Conservation (phyloP, 2,888 invertebrate genomes). For the Loripinus fragilis region DNA sequence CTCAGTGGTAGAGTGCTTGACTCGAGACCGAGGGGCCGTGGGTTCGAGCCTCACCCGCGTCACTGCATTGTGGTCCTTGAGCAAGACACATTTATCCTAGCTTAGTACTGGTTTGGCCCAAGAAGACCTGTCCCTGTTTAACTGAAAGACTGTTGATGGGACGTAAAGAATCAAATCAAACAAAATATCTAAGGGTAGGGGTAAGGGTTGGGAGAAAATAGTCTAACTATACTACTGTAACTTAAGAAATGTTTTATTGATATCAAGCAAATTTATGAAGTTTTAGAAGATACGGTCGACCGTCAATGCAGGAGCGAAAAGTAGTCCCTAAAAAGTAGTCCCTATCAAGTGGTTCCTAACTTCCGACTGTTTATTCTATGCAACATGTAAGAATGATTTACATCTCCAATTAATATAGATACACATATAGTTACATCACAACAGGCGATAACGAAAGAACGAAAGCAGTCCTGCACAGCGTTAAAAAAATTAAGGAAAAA, state of each 20-base stretch:
- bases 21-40: too few species aligned
- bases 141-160: too few species aligned
- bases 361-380: slow-evolving; percentile 20
- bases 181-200: too few species aligned
- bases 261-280: slow-evolving; percentile 22
- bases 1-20: too few species aligned
- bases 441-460: slow-evolving; percentile 12
- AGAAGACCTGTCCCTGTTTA: too few species aligned
- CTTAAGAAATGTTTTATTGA: slow-evolving; percentile 25
- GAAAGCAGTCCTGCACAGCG: slow-evolving; percentile 12
- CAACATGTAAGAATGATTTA: slow-evolving; percentile 18
- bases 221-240: too few species aligned
- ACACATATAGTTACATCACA: slow-evolving; percentile 23
- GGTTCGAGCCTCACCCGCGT: too few species aligned
- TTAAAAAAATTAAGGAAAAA: background rate
- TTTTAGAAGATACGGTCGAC: slow-evolving; percentile 25
- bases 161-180: too few species aligned
- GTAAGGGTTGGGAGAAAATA: too few species aligned
- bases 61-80: too few species aligned
- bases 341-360: slow-evolving; percentile 5
- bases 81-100: too few species aligned
- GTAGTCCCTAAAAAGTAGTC: slow-evolving; percentile 14
- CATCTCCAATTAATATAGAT: slow-evolving; percentile 20
- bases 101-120: too few species aligned
- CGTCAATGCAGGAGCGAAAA: slow-evolving; percentile 26